phyloP scores from a whole-genome alignment of 2,888 invertebrate genomes.

The Oeneis ivallda region DNA sequence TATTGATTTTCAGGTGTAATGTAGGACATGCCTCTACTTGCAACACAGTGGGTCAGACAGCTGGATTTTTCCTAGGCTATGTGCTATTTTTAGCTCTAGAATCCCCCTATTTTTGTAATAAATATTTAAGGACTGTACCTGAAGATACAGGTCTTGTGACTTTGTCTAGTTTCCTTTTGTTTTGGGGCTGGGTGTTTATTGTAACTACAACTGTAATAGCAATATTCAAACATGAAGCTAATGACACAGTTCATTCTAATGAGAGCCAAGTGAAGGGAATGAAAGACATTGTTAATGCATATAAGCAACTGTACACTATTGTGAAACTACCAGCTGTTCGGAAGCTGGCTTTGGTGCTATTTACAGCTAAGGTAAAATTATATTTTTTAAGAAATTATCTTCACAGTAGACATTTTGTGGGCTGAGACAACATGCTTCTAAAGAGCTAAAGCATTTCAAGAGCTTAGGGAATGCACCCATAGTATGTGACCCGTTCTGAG shows the following conservation, averaged over 20 bases:
- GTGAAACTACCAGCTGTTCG: slow-evolving; percentile 91
- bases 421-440: no score
- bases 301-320: slow-evolving; percentile 91
- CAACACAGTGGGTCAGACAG: slow-evolving; percentile 99
- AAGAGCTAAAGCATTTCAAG: no score
- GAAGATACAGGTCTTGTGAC: slow-evolving; percentile 87
- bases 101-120: slow-evolving; percentile 97
- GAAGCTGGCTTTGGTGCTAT: slow-evolving; percentile 88
- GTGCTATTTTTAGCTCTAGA: slow-evolving; percentile 98
- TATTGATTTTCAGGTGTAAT: slow-evolving; percentile 85
- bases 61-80: slow-evolving; percentile 98
- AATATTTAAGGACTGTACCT: slow-evolving; percentile 89
- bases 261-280: slow-evolving; percentile 63
- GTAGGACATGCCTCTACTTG: slow-evolving; percentile 99
- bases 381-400: neutral
- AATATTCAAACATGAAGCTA: slow-evolving; percentile 91
- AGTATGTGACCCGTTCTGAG: no score
- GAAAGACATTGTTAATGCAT: slow-evolving; percentile 84
- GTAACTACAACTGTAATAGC: slow-evolving; percentile 94
- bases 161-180: slow-evolving; percentile 91
- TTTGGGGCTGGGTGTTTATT: slow-evolving; percentile 97
- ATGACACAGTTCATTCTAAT: slow-evolving; percentile 57
- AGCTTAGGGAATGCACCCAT: no score
- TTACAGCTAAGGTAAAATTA: slow-evolving; percentile 91
- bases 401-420: no score